A percentile compares a stretch with the other conserved stretches of the same genome.
These are phyloP conservation scores for Stenopsyche tienmushanensis DNA, from an alignment of 1,140 invertebrate species.

Conservation along the genomic window DNA sequence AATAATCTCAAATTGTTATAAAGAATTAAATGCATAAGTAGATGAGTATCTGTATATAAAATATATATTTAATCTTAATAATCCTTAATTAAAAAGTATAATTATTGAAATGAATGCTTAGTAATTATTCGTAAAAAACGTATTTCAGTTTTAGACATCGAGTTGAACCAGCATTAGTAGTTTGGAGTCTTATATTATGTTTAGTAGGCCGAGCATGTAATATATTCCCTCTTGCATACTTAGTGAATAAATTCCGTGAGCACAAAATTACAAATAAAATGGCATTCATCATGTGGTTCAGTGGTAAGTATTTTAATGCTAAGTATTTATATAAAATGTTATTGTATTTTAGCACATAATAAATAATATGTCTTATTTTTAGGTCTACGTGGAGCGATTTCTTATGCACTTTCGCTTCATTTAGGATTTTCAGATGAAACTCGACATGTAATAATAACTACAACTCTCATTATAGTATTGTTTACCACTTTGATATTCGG, in stretches of 20 bases:
- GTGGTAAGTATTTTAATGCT: constrained; percentile 61
- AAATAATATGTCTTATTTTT: constrained; percentile 43
- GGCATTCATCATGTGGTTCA: constrained; percentile 99
- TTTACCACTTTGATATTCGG: constrained; percentile 94
- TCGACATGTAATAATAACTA: constrained; percentile 93
- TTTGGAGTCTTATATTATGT: constrained; percentile 93
- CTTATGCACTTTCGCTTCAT: constrained; percentile 95
- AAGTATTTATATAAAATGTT: neutral
- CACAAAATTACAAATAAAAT: constrained; percentile 98
- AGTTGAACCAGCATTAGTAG: constrained; percentile 78
- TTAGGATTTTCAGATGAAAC: constrained; percentile 93
- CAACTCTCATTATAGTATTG: constrained; percentile 94
- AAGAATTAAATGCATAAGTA: too few relatives aligned
- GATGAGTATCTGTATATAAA: too few relatives aligned
- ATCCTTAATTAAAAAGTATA: too few relatives aligned
- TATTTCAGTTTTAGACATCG: constrained; percentile 79
- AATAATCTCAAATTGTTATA: too few relatives aligned
- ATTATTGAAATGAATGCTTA: neutral
- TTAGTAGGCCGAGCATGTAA: constrained; percentile 92
- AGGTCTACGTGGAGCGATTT: constrained; percentile 94
- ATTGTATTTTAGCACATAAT: neutral
- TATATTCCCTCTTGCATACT: constrained; percentile 91
- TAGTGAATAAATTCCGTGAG: constrained; percentile 95
- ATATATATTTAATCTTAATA: too few relatives aligned
- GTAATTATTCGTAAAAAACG: too few relatives aligned